Base-by-base conservation (phyloP, 2,888 invertebrate genomes). In the Yponomeuta evonymella region DNA sequence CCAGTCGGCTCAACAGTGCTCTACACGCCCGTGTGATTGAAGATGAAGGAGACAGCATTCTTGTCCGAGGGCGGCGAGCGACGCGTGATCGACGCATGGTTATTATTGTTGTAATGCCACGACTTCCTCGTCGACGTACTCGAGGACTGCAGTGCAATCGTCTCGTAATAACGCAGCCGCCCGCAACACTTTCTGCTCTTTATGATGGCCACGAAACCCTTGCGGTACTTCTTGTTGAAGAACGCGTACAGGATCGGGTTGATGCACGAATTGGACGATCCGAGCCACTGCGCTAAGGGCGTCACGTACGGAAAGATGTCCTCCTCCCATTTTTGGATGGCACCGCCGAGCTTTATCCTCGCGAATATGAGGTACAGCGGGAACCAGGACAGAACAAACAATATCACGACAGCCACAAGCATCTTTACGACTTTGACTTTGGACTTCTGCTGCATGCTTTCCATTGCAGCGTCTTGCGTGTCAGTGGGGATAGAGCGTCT, bases 381-480 rank as follows among this genome's bases (percentile, higher is more conserved):
- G 81, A 98, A 93, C 98, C 98, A 98, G 58, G 98, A 98, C 2
- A 98, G 91, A 0, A 98, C 97, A 85, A 98, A 98, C n/a, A 98
- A 91, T 71, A 98, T 96, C 30, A 98, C 97, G 58, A 98, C 98
- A 29, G 96, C 97, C 0, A 98, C 96, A 73, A 98, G 92, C 98
- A 98, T 98, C 90, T 98, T 98, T 33, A 98, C 96, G 66, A 98
- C 98, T 87, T 98, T 98, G 63, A 98, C 96, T 92, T 98, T 98
- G 66, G 98, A 98, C 87, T 97, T 97, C 80, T 98, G 97, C 83
- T 97, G 97, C 95, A 98, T 96, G 75, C 96, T 94, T 84, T 97
- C 97, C 95, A 97, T 96, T 82, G 97, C 97, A 5, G 96, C 97
- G 80, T 97, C 97, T 86, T 97, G 97, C 15, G 97, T 96, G 81